phyloP scores from a whole-genome alignment of 2,797 vertebrate species.

The Eremophila alpestris region DNA sequence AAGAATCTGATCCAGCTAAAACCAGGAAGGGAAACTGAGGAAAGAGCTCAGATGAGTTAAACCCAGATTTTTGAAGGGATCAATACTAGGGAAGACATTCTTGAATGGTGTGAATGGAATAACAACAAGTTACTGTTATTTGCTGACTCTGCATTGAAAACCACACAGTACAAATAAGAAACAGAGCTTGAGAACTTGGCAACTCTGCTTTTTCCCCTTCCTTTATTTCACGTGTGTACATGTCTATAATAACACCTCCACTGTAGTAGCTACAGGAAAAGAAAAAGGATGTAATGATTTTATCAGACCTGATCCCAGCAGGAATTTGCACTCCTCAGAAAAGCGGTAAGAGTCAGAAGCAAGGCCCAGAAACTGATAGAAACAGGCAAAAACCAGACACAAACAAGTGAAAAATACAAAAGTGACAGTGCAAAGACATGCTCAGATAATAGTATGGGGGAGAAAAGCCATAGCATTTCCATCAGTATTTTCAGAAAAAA shows the following conservation, averaged over 20 bases:
- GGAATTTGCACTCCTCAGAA: background rate
- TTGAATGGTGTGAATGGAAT: background rate
- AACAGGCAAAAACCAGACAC: background rate
- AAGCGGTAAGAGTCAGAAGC: background rate
- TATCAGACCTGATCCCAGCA: background rate
- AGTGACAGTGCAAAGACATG: background rate
- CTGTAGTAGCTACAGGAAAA: background rate
- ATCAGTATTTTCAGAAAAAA: background rate
- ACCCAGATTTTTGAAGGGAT: background rate
- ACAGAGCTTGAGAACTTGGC: background rate
- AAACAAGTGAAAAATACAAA: background rate
- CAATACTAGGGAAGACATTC: background rate
- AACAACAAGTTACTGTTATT: background rate
- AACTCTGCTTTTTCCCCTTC: fast-evolving
- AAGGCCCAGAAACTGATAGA: background rate
- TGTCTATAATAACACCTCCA: background rate
- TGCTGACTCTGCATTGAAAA: background rate
- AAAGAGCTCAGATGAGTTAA: background rate
- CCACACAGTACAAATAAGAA: background rate
- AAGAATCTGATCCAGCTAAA: background rate
- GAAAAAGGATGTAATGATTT: background rate
- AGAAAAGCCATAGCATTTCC: background rate
- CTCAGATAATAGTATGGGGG: background rate
- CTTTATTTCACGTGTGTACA: background rate
- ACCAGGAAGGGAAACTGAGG: background rate